Base-by-base conservation (phyloP, 1,140 invertebrate genomes). In the Brachionus plicatilis region DNA sequence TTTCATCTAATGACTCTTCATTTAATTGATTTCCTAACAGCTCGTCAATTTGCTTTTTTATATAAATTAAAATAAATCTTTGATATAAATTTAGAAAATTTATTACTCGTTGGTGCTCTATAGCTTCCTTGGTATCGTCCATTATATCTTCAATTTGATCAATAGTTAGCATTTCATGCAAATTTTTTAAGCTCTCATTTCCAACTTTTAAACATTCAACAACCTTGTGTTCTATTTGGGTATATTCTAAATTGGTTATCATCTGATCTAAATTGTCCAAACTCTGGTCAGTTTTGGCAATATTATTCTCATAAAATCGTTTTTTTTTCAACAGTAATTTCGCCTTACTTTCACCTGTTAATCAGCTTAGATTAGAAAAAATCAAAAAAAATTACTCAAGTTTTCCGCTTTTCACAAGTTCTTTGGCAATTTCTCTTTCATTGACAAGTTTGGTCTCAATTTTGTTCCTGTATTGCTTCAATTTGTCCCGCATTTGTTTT, bases 141-240 rank as follows among this genome's bases (percentile, higher is more conserved):
- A 84, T 72, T 24, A 72, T 70, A 7, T 84, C 29, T 60, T 84
- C 83, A 24, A 84, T 78, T 56, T 84, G 56, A 45, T 84, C 83
- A 24, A 84, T 56, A 14, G 43, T 76, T 12, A 84, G 17, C 66
- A 84, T 56, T 56, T 84, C 45, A 37, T 84, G 60, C 27, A 84
- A 29, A 29, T 60, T 53, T 75, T 84, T 84, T 29, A 84, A 47
- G 8, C 66, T 53, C 9, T 84, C 83, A 47, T 75, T 84, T 20
- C 83, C 83, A 56, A 29, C 14, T 17, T 75, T 84, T 66, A 84
- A 33, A 29, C 45, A 43, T n/a, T 84, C 60, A 12, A 84, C 47
- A 43, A 84, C 83, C 20, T 84, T 43, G 24, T 70, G 45, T 27
- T 84, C 60, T 37, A 84, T 72, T 66, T 84, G 83, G 20, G 47